phyloP scores from a whole-genome alignment of 2,797 vertebrate genomes.

The Crocodylus rhombifer region DNA sequence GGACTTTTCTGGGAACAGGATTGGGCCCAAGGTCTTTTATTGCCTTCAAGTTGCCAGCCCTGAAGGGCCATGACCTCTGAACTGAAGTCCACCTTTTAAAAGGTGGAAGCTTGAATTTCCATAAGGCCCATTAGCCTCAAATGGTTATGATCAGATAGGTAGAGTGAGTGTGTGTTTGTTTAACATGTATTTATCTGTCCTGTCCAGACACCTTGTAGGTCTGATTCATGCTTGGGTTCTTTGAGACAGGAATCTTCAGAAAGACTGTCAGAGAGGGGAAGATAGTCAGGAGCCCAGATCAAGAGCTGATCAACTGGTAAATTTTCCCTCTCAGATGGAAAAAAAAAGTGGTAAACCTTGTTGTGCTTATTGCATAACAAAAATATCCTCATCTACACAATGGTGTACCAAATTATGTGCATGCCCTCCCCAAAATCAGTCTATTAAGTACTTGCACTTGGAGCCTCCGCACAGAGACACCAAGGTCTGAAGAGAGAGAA shows the following conservation, averaged over 20 bases:
- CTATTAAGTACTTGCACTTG: constrained; percentile 13
- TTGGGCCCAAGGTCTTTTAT: background rate
- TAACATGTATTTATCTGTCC: background rate
- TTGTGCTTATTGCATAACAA: background rate
- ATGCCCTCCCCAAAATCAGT: constrained; percentile 6
- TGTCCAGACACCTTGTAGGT: background rate
- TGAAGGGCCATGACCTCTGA: constrained; percentile 35
- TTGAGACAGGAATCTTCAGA: background rate
- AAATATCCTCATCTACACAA: background rate
- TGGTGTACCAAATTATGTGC: background rate
- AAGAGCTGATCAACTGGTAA: background rate
- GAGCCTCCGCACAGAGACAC: constrained; percentile 1
- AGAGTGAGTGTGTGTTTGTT: background rate
- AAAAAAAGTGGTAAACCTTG: constrained; percentile 5
- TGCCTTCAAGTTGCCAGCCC: background rate
- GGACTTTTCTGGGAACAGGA: background rate
- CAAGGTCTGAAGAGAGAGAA: background rate
- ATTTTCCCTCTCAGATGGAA: background rate
- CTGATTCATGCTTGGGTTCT: background rate
- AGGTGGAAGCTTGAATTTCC: background rate
- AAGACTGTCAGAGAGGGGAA: background rate
- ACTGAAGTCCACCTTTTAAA: background rate
- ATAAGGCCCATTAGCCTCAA: background rate
- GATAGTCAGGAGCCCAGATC: background rate
- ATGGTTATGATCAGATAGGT: background rate